phyloP scores from a whole-genome alignment of 2,888 invertebrate species.

The Agriopis leucophaearia region DNA sequence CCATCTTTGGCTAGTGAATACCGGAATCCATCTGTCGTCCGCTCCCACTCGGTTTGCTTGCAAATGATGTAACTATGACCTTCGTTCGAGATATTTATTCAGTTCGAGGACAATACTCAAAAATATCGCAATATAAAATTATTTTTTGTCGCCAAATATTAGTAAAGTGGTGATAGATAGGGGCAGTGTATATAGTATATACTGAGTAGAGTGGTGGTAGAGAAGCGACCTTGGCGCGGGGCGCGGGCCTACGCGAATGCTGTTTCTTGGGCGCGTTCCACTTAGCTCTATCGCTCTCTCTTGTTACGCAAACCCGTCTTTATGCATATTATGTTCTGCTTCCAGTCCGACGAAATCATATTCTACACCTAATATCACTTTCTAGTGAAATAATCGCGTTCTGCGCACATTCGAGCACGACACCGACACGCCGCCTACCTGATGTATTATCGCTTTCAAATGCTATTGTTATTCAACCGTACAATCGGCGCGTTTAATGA shows the following conservation, averaged over 20 bases:
- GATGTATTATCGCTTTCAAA: constrained; percentile 48
- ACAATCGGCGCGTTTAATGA: constrained; percentile 13
- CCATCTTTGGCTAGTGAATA: background rate
- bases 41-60: constrained; percentile 17
- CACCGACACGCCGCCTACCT: constrained; percentile 36
- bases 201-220: constrained; percentile 20
- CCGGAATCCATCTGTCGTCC: constrained; percentile 10
- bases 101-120: constrained; percentile 43
- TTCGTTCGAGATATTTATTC: constrained; percentile 26
- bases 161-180: constrained; percentile 21
- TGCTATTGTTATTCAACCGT: constrained; percentile 38
- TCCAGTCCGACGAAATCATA: constrained; percentile 73
- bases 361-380: constrained; percentile 73
- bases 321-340: constrained; percentile 83
- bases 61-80: constrained; percentile 24
- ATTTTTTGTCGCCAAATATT: constrained; percentile 33
- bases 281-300: constrained; percentile 80
- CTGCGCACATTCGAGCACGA: constrained; percentile 47
- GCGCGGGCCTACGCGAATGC: constrained; percentile 65
- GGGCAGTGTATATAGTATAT: constrained; percentile 1
- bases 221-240: constrained; percentile 72
- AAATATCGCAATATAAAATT: constrained; percentile 48
- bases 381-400: constrained; percentile 69
- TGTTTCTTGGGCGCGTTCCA: constrained; percentile 82
- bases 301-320: constrained; percentile 85